Evolutionary conservation across 2,113 vertebrate genomes (phyloP).

Genomic region (Amazona vittata): DNA sequence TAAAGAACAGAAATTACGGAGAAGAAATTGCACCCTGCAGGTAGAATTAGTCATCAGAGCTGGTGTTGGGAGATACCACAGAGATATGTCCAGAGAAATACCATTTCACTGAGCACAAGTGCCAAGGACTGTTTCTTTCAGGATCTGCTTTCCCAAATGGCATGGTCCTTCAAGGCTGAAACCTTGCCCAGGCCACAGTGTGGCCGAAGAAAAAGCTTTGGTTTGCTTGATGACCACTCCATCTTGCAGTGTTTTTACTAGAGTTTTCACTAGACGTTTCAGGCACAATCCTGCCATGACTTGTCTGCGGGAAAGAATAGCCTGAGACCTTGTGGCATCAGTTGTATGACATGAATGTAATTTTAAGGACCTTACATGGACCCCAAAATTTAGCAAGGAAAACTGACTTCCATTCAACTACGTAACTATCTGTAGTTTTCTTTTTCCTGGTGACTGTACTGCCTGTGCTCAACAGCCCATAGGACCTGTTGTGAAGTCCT

Average conservation of each 20-base stretch:
- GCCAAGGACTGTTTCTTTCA: neutral
- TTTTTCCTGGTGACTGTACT: rapidly evolving
- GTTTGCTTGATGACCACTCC: neutral
- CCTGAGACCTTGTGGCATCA: neutral
- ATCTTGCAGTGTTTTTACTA: rapidly evolving
- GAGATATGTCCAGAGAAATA: neutral
- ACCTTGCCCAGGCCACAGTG: neutral
- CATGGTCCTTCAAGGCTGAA: neutral
- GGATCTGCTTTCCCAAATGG: neutral
- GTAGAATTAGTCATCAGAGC: neutral
- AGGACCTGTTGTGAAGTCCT: neutral
- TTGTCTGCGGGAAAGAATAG: neutral
- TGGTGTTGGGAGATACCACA: neutral
- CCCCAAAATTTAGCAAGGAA: neutral
- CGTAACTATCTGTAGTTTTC: neutral
- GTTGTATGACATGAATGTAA: neutral
- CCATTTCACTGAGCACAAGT: neutral
- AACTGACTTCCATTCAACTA: neutral
- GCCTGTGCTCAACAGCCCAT: neutral
- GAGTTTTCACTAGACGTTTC: neutral
- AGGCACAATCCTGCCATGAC: neutral
- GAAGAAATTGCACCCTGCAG: neutral
- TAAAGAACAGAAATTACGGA: neutral
- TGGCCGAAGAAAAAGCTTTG: neutral
- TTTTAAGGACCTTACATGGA: neutral